Evolutionary conservation across 2,888 invertebrate genomes (phyloP).

Genomic region (Nymphalis urticae): DNA sequence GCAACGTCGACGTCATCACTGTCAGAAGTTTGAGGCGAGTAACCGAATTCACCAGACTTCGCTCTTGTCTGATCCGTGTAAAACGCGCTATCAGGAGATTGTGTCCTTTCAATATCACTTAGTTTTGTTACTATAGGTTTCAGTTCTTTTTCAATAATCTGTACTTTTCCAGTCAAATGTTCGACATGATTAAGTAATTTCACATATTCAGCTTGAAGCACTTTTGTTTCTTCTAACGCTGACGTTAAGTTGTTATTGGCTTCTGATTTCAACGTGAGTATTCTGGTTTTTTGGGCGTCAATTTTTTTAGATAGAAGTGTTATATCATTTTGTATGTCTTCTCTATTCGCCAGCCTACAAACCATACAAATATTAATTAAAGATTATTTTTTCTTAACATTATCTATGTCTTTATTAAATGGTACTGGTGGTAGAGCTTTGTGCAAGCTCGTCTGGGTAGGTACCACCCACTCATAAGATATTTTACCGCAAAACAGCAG

Average conservation of each 20-base stretch:
- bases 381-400: neutral
- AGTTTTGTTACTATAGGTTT: constrained; percentile 71
- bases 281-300: constrained; percentile 83
- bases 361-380: constrained; percentile 3
- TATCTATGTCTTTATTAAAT: too few species aligned
- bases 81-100: constrained; percentile 76
- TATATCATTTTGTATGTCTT: constrained; percentile 90
- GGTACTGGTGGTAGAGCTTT: too few species aligned
- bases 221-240: constrained; percentile 86
- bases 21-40: constrained; percentile 75
- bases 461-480: too few species aligned
- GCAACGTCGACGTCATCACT: constrained; percentile 71
- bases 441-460: too few species aligned
- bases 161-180: constrained; percentile 84
- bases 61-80: constrained; percentile 80
- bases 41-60: constrained; percentile 75
- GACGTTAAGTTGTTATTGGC: constrained; percentile 84
- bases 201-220: constrained; percentile 84
- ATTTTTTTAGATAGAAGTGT: constrained; percentile 84
- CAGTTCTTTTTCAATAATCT: constrained; percentile 85
- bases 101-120: constrained; percentile 71
- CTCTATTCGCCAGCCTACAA: constrained; percentile 88
- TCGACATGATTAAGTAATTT: constrained; percentile 81
- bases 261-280: constrained; percentile 85
- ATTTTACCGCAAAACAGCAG: too few species aligned